These are phyloP conservation scores for Nannoperca australis DNA, from an alignment of 2,797 vertebrate species.

Conservation along the genomic window DNA sequence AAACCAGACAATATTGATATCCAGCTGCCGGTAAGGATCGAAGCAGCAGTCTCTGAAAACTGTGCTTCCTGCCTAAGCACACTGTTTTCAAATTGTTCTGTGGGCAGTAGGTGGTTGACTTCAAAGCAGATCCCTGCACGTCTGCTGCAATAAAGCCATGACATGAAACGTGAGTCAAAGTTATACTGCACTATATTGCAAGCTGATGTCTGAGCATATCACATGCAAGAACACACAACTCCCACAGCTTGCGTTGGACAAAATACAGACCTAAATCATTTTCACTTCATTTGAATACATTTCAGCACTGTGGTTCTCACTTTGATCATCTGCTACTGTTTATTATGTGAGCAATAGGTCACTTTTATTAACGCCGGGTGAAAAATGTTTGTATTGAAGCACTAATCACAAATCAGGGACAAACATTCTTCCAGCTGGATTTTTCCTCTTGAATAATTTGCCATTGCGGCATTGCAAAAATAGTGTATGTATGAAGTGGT, in stretches of 20 bases:
- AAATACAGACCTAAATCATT: constrained; percentile 6
- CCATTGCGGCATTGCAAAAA: not conserved
- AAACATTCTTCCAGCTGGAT: constrained; percentile 33
- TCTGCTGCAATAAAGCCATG: constrained; percentile 47
- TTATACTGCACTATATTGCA: constrained; percentile 7
- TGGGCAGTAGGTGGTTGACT: constrained; percentile 54
- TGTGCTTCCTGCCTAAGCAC: constrained; percentile 24
- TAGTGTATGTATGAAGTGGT: not conserved
- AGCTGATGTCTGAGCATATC: constrained; percentile 13
- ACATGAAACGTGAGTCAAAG: constrained; percentile 55
- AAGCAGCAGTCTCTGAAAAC: constrained; percentile 2
- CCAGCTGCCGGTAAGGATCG: constrained; percentile 33
- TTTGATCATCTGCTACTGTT: constrained; percentile 11
- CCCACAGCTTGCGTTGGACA: not conserved
- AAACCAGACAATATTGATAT: constrained; percentile 9
- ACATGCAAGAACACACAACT: constrained; percentile 16
- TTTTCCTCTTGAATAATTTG: constrained; percentile 46
- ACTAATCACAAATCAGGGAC: constrained; percentile 41
- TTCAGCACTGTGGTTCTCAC: not conserved
- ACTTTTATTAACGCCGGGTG: constrained; percentile 5
- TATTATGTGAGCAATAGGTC: constrained; percentile 20
- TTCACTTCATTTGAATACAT: constrained; percentile 16
- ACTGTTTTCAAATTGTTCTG: constrained; percentile 53
- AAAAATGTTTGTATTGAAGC: constrained; percentile 20
- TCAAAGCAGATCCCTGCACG: constrained; percentile 57